Conservation (phyloP, 2,797 vertebrate genomes). For the Xenentodon cancila region DNA sequence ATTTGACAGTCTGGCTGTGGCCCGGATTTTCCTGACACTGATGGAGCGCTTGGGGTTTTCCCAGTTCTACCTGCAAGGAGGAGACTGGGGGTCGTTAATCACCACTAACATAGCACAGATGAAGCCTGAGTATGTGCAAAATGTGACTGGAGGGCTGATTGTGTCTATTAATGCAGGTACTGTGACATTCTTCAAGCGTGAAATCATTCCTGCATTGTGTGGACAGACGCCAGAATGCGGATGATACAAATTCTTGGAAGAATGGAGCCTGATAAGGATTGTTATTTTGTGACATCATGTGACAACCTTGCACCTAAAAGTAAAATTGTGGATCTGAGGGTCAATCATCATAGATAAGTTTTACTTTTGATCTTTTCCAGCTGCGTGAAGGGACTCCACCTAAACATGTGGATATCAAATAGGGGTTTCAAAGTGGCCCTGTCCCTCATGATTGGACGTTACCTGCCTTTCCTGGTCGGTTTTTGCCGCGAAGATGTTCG, state of each 20-base stretch:
- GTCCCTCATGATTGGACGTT: constrained; percentile 82
- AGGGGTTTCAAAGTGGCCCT: constrained; percentile 60
- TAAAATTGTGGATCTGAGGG: neutral
- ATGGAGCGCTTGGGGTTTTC: constrained; percentile 89
- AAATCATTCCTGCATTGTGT: constrained; percentile 35
- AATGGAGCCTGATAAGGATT: neutral
- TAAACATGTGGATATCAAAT: constrained; percentile 70
- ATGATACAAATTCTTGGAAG: constrained; percentile 30
- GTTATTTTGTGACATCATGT: neutral
- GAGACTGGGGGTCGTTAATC: constrained; percentile 88
- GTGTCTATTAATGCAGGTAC: constrained; percentile 23
- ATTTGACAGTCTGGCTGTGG: constrained; percentile 81
- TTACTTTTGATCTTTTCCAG: constrained; percentile 61
- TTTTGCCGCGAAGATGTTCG: constrained; percentile 84
- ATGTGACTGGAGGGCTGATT: constrained; percentile 6
- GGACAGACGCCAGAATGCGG: constrained; percentile 16
- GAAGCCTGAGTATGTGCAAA: constrained; percentile 86
- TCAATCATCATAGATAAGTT: neutral
- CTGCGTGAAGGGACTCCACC: constrained; percentile 86
- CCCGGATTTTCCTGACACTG: constrained; percentile 88
- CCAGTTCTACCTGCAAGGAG: constrained; percentile 89
- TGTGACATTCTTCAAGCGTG: constrained; percentile 31
- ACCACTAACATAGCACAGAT: constrained; percentile 89
- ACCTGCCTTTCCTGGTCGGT: constrained; percentile 88
- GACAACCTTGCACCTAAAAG: neutral